Conservation (phyloP, 2,888 invertebrate genomes). For the Rhyacophila evoluta region DNA sequence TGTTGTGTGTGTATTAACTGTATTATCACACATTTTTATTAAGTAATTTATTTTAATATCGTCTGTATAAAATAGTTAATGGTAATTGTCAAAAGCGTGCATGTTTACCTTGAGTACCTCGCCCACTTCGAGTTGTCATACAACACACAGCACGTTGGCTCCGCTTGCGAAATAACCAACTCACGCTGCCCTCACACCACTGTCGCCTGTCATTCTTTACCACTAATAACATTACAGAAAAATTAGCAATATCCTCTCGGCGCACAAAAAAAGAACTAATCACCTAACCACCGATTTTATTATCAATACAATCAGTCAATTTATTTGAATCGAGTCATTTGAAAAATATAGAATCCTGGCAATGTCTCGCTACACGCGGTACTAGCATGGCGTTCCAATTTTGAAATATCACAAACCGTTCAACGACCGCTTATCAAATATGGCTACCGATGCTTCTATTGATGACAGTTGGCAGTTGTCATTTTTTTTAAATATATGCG, state of each 20-base stretch:
- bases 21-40: no score
- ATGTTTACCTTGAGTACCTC: conserved; percentile 45
- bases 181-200: background rate
- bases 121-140: conserved; percentile 36
- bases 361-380: background rate
- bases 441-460: conserved; percentile 10
- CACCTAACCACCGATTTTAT: background rate
- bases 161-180: background rate
- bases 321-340: conserved; percentile 20
- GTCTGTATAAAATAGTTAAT: background rate
- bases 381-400: background rate
- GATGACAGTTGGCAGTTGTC: conserved; percentile 27
- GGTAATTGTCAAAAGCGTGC: background rate
- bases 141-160: background rate
- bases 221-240: conserved; percentile 10
- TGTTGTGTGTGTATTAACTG: no score
- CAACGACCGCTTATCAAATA: background rate
- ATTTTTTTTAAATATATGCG: background rate
- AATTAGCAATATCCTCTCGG: conserved; percentile 3
- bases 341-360: conserved; percentile 11
- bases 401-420: background rate
- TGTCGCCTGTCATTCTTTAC: background rate
- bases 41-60: no score
- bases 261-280: background rate
- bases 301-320: background rate